phyloP scores from a whole-genome alignment of 2,797 vertebrate genomes.

The Catharus ustulatus region DNA sequence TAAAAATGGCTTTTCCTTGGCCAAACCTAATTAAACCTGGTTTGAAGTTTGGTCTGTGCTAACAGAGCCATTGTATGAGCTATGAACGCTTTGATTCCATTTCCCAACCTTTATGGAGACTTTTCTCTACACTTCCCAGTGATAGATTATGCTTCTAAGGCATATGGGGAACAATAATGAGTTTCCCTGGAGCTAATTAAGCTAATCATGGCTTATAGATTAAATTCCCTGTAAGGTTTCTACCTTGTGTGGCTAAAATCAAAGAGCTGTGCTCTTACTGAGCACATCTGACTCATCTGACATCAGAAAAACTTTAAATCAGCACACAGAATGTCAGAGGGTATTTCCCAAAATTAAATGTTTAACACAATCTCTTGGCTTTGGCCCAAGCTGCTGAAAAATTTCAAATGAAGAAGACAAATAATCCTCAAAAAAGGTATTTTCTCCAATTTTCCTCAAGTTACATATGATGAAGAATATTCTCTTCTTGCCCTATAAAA shows the following conservation, averaged over 20 bases:
- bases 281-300: background rate
- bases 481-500: background rate
- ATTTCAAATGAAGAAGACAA: background rate
- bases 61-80: background rate
- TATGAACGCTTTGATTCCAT: constrained; percentile 2
- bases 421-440: background rate
- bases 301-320: background rate
- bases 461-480: background rate
- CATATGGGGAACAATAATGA: constrained; percentile 31
- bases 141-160: constrained; percentile 2
- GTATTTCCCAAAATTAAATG: background rate
- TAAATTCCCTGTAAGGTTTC: background rate
- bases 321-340: background rate
- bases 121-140: constrained; percentile 11
- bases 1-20: background rate
- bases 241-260: background rate
- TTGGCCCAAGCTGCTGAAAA: background rate
- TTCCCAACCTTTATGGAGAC: constrained; percentile 29
- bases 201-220: constrained; percentile 25
- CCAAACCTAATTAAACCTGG: background rate
- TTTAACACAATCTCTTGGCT: background rate
- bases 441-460: background rate
- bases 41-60: background rate
- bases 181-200: constrained; percentile 55
- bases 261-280: background rate